Conservation (phyloP, 2,113 vertebrate species). For the Lophius piscatorius region DNA sequence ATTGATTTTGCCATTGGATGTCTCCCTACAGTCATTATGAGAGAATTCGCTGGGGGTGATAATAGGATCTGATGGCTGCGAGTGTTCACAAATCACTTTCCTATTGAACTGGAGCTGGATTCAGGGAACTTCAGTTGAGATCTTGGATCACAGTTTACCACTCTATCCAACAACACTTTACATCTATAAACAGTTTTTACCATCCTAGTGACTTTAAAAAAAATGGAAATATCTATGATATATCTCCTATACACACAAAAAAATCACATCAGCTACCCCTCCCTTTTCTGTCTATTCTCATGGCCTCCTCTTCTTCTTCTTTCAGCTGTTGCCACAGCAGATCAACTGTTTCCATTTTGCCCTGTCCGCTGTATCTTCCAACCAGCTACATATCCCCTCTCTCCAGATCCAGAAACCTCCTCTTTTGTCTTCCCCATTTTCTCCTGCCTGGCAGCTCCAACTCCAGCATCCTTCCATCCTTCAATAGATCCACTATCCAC, state of each 20-base stretch:
- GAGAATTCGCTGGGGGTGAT: conserved; percentile 68
- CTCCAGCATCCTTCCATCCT: no score
- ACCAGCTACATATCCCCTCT: no score
- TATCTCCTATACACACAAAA: not conserved
- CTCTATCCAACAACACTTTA: conserved; percentile 15
- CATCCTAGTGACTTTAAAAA: not conserved
- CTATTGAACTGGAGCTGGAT: conserved; percentile 66
- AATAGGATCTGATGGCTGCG: conserved; percentile 74
- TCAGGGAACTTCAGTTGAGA: conserved; percentile 49
- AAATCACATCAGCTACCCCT: conserved; percentile 2
- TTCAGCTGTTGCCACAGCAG: no score
- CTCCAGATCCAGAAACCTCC: no score
- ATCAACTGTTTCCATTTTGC: no score
- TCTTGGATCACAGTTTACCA: conserved; percentile 33
- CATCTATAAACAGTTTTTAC: conserved; percentile 16
- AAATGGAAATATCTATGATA: no score
- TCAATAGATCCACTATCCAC: no score
- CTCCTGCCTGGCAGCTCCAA: no score
- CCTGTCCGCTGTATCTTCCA: no score
- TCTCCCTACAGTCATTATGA: conserved; percentile 75
- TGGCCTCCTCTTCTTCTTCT: conserved; percentile 24
- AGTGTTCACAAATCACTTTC: conserved; percentile 81
- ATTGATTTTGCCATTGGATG: conserved; percentile 78
- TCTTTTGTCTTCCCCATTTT: no score
- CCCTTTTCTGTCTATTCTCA: conserved; percentile 3